These are phyloP conservation scores for Pherbina coryleti DNA, from an alignment of 2,888 invertebrate genomes.

Conservation along the genomic window DNA sequence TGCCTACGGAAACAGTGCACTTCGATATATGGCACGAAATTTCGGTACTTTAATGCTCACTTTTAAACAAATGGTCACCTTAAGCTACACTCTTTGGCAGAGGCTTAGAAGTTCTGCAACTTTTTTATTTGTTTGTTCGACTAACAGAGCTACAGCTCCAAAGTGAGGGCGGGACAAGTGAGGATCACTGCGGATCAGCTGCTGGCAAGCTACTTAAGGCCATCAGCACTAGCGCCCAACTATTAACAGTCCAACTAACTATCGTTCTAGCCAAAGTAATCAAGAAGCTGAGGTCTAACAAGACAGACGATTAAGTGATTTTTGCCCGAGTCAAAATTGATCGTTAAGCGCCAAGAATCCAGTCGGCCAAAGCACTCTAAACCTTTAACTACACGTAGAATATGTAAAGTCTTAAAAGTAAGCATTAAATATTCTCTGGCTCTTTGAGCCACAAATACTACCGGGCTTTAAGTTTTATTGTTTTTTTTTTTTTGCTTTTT, in stretches of 20 bases:
- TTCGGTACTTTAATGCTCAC: too few relatives aligned
- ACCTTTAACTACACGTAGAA: neutral
- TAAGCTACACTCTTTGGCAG: too few relatives aligned
- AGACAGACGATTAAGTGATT: constrained; percentile 64
- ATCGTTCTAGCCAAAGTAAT: constrained; percentile 41
- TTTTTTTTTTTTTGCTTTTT: neutral
- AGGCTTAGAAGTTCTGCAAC: constrained; percentile 30
- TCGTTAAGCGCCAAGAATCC: neutral
- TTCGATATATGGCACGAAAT: too few relatives aligned
- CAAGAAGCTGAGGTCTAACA: constrained; percentile 56
- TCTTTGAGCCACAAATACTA: constrained; percentile 5
- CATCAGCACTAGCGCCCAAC: constrained; percentile 1
- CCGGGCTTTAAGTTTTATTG: constrained; percentile 11
- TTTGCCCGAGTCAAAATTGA: constrained; percentile 44
- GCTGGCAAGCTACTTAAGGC: neutral
- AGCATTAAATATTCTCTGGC: neutral
- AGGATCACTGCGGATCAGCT: constrained; percentile 18
- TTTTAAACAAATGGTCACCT: too few relatives aligned
- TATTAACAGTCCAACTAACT: constrained; percentile 46
- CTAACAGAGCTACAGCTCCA: too few relatives aligned
- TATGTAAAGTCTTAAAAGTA: neutral
- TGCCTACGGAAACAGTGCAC: too few relatives aligned
- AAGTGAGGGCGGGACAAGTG: neutral
- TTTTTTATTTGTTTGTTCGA: constrained; percentile 50
- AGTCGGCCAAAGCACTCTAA: neutral